Base-by-base conservation (phyloP, 2,888 invertebrate genomes). In the Chrysodeixis includens region DNA sequence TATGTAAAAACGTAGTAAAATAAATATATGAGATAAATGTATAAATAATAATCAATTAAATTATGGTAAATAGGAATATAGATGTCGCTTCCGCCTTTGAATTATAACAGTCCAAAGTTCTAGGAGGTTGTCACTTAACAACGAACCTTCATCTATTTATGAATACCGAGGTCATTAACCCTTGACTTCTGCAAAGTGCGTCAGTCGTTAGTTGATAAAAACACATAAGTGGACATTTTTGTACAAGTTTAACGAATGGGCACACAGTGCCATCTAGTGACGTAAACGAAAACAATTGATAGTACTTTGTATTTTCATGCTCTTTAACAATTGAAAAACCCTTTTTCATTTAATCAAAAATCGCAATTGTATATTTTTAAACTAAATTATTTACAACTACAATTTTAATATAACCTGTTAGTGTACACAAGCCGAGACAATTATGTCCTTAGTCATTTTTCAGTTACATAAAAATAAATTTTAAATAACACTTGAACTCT, bases 201-300 rank as follows among this genome's bases (percentile, higher is more conserved):
- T 40, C 6, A n/a, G 40, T n/a, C 6, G 40, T 5, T 40, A 40
- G n/a, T 5, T 40, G 40, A 40, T 40, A 40, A 35, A 32, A 40
- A 40, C 40, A 40, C 40, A n/a, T 40, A 32, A 32, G n/a, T 40
- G n/a, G 35, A n/a, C n/a, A 40, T n/a, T 40, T n/a, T 40, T n/a
- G 12, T 35, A 12, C 1, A 40, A 5, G 12, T 12, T 14, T 32
- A 4, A 35, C 14, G 3, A 14, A 40, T 4, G 3, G 18, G 18
- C 46, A 49, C 5, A 10, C 7, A 49, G 20, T 20, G 18, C 46
- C 46, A 49, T 49, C 18, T 49, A 49, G 46, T 46, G 1, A 1
- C 8, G 1, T 9, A 10, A 20, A 9, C 9, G 1, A 2, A 46
- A 16, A 46, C 18, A 9, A 16, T 44, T 16, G 8, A 7, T 44